These are phyloP conservation scores for Leucoraja ocellata DNA, from an alignment of 2,797 vertebrate species.

Conservation along the genomic window DNA sequence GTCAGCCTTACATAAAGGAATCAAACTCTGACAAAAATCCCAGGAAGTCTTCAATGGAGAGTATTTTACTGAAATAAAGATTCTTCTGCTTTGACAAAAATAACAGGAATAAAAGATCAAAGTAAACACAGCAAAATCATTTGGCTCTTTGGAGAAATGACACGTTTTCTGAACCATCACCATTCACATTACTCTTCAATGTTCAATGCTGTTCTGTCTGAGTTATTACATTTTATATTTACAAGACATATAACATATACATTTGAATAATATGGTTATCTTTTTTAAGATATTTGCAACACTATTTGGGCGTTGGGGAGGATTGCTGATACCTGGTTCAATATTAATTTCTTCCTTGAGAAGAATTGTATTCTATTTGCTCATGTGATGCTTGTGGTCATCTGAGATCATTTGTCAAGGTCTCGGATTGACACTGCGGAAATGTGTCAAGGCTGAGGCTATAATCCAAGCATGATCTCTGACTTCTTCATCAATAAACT, in stretches of 20 bases:
- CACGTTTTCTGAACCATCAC: background rate
- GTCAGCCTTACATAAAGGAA: background rate
- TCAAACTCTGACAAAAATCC: slow-evolving; percentile 9
- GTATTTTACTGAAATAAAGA: background rate
- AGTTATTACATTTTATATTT: background rate
- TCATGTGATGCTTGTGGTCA: too few species aligned
- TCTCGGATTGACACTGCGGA: too few species aligned
- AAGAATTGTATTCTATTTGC: background rate
- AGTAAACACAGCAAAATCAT: background rate
- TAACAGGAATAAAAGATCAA: background rate
- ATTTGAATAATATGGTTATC: background rate
- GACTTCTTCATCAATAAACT: too few species aligned
- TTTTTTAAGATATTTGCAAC: background rate
- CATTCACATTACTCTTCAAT: background rate
- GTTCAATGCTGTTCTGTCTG: background rate
- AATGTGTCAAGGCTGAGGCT: too few species aligned
- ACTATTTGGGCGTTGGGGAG: too few species aligned
- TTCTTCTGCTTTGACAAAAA: background rate
- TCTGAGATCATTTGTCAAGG: too few species aligned
- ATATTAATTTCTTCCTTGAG: background rate
- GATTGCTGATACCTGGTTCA: background rate
- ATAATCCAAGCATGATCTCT: too few species aligned
- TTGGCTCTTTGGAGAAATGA: background rate
- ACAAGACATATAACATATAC: background rate
- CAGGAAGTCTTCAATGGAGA: background rate